Evolutionary conservation across 2,888 invertebrate genomes (phyloP).

Genomic region (Philaethria dido): DNA sequence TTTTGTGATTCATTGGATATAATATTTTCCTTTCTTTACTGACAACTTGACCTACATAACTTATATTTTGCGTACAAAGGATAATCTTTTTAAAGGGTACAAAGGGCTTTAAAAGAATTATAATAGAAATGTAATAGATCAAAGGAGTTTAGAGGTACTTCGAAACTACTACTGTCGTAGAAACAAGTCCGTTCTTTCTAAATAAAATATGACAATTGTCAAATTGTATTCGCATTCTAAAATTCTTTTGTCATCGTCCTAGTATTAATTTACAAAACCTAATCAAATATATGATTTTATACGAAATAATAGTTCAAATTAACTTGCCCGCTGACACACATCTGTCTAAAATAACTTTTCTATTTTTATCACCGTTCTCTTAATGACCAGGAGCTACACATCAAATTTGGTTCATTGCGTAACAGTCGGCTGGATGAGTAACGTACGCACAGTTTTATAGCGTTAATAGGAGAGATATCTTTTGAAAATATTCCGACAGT

Average conservation of each 20-base stretch:
- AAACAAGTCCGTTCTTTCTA: background rate
- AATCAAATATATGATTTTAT: slow-evolving; percentile 26
- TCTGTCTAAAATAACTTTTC: slow-evolving; percentile 70
- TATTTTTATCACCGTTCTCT: slow-evolving; percentile 71
- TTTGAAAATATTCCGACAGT: slow-evolving; percentile 4
- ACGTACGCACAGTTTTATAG: slow-evolving; percentile 39
- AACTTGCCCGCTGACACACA: slow-evolving; percentile 76
- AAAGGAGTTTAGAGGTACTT: background rate
- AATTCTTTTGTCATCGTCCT: background rate
- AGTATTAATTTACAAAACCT: background rate
- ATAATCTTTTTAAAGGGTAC: background rate
- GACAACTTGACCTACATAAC: slow-evolving; percentile 17
- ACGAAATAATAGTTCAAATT: slow-evolving; percentile 55
- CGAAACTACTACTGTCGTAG: background rate
- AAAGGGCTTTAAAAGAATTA: background rate
- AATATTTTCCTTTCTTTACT: slow-evolving; percentile 37
- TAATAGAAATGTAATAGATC: background rate
- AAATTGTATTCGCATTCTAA: background rate
- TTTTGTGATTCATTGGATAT: slow-evolving; percentile 52
- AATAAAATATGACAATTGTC: background rate
- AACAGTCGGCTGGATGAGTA: slow-evolving; percentile 48
- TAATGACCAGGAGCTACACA: slow-evolving; percentile 70
- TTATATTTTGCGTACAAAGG: background rate
- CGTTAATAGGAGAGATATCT: slow-evolving; percentile 12
- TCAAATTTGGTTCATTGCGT: slow-evolving; percentile 64